Percentiles rank a stretch among this genome's conserved stretches.
Conservation (phyloP, 2,113 vertebrate species). For the Nipponia nippon region DNA sequence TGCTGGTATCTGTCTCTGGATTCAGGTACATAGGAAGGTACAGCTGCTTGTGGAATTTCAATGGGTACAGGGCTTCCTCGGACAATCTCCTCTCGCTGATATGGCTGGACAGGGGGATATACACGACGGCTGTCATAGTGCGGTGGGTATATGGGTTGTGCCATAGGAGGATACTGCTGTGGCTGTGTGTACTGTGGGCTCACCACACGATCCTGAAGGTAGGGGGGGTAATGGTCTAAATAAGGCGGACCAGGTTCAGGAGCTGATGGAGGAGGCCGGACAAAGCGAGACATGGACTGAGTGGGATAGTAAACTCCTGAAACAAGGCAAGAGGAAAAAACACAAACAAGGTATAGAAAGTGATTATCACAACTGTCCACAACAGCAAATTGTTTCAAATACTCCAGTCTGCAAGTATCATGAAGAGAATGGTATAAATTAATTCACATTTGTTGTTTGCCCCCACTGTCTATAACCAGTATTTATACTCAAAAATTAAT, state of each 20-base stretch:
- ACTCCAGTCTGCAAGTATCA: neutral
- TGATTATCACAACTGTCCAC: neutral
- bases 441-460: neutral
- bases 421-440: neutral
- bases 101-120: constrained; percentile 82
- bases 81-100: constrained; percentile 86
- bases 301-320: constrained; percentile 88
- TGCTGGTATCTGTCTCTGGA: constrained; percentile 83
- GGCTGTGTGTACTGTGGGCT: constrained; percentile 79
- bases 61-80: constrained; percentile 89
- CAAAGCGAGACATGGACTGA: constrained; percentile 85
- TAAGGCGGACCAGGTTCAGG: constrained; percentile 83
- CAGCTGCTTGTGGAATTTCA: constrained; percentile 80
- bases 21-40: constrained; percentile 85
- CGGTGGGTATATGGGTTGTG: constrained; percentile 78
- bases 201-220: constrained; percentile 83
- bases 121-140: constrained; percentile 86
- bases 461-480: neutral
- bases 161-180: constrained; percentile 81
- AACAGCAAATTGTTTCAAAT: neutral
- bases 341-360: neutral
- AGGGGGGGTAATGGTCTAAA: constrained; percentile 87
- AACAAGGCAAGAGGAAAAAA: neutral
- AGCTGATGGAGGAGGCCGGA: constrained; percentile 74
- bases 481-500: neutral